Evolutionary conservation across 2,797 vertebrate genomes (phyloP), one percentile per base, ranked within the genome.

Genomic region (Siniperca undulata): DNA sequence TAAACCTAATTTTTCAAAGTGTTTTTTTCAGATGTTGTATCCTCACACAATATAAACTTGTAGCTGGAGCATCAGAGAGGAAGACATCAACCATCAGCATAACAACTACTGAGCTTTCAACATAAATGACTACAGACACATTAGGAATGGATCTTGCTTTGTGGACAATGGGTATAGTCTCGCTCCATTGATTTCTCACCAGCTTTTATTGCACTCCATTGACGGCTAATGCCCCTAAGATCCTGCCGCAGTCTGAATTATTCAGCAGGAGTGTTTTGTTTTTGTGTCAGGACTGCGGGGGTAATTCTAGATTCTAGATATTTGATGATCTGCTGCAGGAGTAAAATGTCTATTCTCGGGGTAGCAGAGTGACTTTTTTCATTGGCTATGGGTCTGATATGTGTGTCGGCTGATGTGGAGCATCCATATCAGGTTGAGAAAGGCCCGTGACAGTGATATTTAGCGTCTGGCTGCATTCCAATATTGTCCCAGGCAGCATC

Each of bases 201-300:
- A 91, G 93, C 87, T 94, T 94, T 95, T 95, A 95, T 95, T 94
- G 94, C 92, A 88, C 89, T 91, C 86, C 90, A 88, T 93, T 86
- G 90, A 92, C 58, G 81, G 86, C 91, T 94, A 94, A 92, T 94
- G 93, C 89, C 90, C 88, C 90, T 88, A 89, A 93, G 92, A 93
- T 94, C 94, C 92, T 93, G 86, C 92, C 78, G 64, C 89, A 83
- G 78, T 82, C 91, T 95, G 92, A 94, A 95, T 96, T 93, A 95
- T 96, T 96, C 93, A 96, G 91, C 89, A 88, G 85, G 78, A 91
- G 92, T 86, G 89, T 92, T 95, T 94, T 93, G 94, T 93, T 95
- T 94, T 93, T 88, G 90, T 95, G 92, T 94, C 94, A 92, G 86
- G 86, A 90, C 91, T 67, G 76, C 65, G 13, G 82, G 85, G 85